phyloP scores from a whole-genome alignment of 2,888 invertebrate species.

The Suillia variegata region DNA sequence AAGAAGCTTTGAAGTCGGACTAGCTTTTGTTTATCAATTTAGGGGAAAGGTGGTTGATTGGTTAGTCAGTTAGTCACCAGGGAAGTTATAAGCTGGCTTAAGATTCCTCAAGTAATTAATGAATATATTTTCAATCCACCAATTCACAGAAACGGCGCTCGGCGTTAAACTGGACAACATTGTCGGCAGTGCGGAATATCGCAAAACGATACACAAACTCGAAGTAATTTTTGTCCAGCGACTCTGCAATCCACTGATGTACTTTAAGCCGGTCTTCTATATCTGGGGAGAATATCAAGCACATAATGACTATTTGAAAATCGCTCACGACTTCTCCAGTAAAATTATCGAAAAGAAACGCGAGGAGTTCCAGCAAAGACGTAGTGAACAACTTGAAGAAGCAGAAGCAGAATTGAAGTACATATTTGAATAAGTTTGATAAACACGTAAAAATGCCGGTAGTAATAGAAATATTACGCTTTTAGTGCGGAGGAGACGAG shows the following conservation, averaged over 20 bases:
- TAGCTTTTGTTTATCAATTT: no score
- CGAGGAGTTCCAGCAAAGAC: conserved; percentile 31
- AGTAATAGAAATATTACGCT: no score
- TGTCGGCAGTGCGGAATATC: conserved; percentile 64
- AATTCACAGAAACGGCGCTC: conserved; percentile 68
- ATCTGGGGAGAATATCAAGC: conserved; percentile 62
- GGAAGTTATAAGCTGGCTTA: no score
- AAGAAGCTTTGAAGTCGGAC: no score
- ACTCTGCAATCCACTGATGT: conserved; percentile 65
- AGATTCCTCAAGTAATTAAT: no score
- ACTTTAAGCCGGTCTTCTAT: conserved; percentile 65
- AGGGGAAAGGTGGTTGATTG: no score
- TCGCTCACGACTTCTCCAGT: conserved; percentile 60
- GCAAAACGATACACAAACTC: conserved; percentile 64
- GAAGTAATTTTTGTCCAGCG: conserved; percentile 60
- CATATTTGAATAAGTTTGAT: background rate
- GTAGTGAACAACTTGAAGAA: background rate
- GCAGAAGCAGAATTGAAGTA: background rate
- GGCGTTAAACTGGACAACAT: conserved; percentile 67
- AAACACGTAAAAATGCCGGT: no score
- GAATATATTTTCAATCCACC: conserved; percentile 7
- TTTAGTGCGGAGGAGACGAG: no score
- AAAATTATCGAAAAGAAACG: conserved; percentile 60
- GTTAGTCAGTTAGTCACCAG: no score
- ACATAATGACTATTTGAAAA: conserved; percentile 59